Evolutionary conservation across 2,888 invertebrate genomes (phyloP).

Genomic region (Drosophila subquinaria): DNA sequence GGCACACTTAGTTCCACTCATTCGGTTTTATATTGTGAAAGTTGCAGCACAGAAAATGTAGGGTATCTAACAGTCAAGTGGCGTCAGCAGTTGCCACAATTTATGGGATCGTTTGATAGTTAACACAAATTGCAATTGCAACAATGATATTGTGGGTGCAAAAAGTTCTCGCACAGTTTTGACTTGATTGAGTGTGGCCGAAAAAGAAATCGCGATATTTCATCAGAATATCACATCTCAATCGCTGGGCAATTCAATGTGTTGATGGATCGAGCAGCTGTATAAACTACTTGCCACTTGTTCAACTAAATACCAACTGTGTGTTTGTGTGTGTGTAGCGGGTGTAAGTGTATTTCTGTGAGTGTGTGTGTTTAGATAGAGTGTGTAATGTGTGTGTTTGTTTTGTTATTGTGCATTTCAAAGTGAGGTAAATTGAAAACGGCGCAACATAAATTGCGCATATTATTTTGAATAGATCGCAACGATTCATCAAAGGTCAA

Average conservation of each 20-base stretch:
- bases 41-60: background rate
- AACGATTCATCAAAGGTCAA: constrained; percentile 50
- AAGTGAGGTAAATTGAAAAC: constrained; percentile 12
- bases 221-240: constrained; percentile 20
- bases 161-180: constrained; percentile 13
- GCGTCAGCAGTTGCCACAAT: background rate
- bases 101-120: constrained; percentile 23
- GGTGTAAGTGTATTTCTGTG: background rate
- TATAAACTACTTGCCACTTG: constrained; percentile 64
- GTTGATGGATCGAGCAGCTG: constrained; percentile 69
- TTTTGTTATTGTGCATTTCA: constrained; percentile 11
- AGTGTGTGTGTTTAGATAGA: background rate
- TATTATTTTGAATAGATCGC: constrained; percentile 1
- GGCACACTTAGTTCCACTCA: background rate
- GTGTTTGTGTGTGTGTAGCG: constrained; percentile 9
- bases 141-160: constrained; percentile 6
- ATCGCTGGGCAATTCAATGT: constrained; percentile 24
- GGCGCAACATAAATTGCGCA: constrained; percentile 26
- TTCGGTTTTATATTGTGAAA: background rate
- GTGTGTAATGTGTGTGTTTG: background rate
- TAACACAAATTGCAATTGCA: constrained; percentile 19
- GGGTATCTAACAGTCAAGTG: background rate
- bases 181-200: constrained; percentile 43
- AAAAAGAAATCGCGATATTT: constrained; percentile 18
- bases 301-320: constrained; percentile 29